phyloP scores from a whole-genome alignment of 2,888 invertebrate genomes.

The Lepidochrysops patricia region DNA sequence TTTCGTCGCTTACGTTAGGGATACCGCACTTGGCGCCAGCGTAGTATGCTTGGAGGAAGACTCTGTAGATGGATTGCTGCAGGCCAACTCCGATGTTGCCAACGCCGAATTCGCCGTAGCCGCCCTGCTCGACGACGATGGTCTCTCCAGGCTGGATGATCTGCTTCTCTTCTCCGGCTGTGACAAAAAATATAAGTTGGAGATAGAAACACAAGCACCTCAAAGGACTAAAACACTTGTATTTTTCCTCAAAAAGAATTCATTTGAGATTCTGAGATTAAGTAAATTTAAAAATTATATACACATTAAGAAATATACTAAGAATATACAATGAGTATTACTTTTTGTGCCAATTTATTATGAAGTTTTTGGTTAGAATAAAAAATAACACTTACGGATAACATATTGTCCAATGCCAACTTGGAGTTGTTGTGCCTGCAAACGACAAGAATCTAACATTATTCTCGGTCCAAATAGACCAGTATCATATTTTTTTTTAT shows the following conservation, averaged over 20 bases:
- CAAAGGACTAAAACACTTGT: too few species aligned
- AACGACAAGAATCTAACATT: background rate
- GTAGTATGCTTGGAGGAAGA: constrained; percentile 43
- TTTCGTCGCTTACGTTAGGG: constrained; percentile 1
- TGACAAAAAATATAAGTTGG: too few species aligned
- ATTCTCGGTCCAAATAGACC: too few species aligned
- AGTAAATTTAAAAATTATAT: too few species aligned
- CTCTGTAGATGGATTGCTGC: constrained; percentile 33
- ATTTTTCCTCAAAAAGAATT: too few species aligned
- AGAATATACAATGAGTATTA: too few species aligned
- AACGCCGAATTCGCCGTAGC: constrained; percentile 32
- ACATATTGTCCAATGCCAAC: background rate
- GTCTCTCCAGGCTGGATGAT: background rate
- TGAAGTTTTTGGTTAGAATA: background rate
- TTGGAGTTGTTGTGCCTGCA: background rate
- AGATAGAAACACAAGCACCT: too few species aligned
- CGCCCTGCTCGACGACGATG: constrained; percentile 21
- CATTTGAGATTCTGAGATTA: too few species aligned
- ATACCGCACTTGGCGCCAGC: constrained; percentile 50
- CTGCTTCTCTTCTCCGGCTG: background rate
- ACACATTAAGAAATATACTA: too few species aligned
- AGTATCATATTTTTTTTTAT: too few species aligned
- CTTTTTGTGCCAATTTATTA: background rate
- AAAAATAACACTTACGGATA: background rate
- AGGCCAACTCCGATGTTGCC: constrained; percentile 27